phyloP scores from a whole-genome alignment of 2,888 invertebrate species.

The Sphaerophoria rueppellii region DNA sequence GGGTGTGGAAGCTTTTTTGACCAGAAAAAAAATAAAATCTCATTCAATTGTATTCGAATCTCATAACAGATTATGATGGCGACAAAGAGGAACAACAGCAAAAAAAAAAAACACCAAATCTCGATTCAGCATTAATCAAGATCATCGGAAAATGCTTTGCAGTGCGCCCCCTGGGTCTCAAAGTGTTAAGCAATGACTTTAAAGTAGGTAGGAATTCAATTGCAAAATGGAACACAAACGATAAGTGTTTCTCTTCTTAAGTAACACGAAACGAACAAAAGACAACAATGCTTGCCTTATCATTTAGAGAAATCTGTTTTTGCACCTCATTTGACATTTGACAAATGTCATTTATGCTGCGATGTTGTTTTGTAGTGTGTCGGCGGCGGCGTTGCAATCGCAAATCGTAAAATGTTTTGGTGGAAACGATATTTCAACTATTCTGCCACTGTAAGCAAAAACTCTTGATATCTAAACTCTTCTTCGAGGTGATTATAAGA shows the following conservation, averaged over 20 bases:
- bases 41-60: slow-evolving; percentile 56
- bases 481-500: slow-evolving; percentile 36
- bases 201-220: slow-evolving; percentile 25
- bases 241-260: slow-evolving; percentile 37
- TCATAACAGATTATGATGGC: slow-evolving; percentile 23
- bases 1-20: slow-evolving; percentile 54
- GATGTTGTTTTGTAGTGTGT: not conserved
- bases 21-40: slow-evolving; percentile 39
- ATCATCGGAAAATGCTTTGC: slow-evolving; percentile 36
- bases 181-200: slow-evolving; percentile 50
- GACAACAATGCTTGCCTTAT: slow-evolving; percentile 34
- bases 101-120: slow-evolving; percentile 41
- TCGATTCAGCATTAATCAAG: slow-evolving; percentile 63
- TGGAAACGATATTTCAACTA: no score
- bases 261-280: slow-evolving; percentile 38
- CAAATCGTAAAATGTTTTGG: no score
- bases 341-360: slow-evolving; percentile 66
- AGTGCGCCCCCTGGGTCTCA: slow-evolving; percentile 13
- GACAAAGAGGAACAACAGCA: slow-evolving; percentile 16
- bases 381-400: slow-evolving; percentile 13
- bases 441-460: no score
- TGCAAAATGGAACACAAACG: slow-evolving; percentile 62
- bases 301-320: slow-evolving; percentile 64
- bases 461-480: slow-evolving; percentile 3
- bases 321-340: slow-evolving; percentile 64